Evolutionary conservation across 2,113 vertebrate species (phyloP), one percentile per base, ranked within the genome.

Genomic region (Xiphorhynchus elegans): DNA sequence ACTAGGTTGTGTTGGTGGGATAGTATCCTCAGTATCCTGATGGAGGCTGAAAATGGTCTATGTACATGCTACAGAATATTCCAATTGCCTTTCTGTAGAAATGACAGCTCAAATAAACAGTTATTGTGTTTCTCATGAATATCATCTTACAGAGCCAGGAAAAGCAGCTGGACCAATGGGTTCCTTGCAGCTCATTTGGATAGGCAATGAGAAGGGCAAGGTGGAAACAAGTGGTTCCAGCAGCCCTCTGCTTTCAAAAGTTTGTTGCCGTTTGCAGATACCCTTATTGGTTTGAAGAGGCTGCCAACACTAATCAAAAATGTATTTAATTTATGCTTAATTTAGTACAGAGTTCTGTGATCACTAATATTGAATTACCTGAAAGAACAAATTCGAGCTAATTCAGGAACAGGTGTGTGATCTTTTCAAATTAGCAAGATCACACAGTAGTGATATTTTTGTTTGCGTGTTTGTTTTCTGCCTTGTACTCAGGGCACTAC

Each of bases 401-500:
- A 59, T 84, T 58, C 47, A 84, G 60, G 25, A 81, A 47, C 37
- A 55, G 25, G 8, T 58, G 13, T 73, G 35, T 23, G 46, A 77
- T 63, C 4, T 26, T 76, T 90, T 68, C 37, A 79, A 80, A 83
- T 74, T 33, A 86, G 20, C 59, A 56, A 47, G 33, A 73, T 56
- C 39, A 74, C 69, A 70, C 55, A 35, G 37, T 35, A n/a, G 5
- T 24, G 49, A 28, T 47, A 39, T 24, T 33, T 74, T 84, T 73
- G 33, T 46, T 37, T 55, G 40, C 31, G 49, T 70, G 56, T 60
- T 77, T 85, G 21, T 84, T 73, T 91, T 29, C 78, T 85, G n/a
- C 67, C 47, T 78, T 66, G 10, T 62, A 31, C 18, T 67, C 0
- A 0, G 1, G 60, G 21, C 19, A 13, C 44, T 58, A 17, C 1